A percentile compares a stretch with the other conserved stretches of the same genome.
Evolutionary conservation across 2,113 vertebrate species (phyloP).

Genomic region (Pristiophorus japonicus): DNA sequence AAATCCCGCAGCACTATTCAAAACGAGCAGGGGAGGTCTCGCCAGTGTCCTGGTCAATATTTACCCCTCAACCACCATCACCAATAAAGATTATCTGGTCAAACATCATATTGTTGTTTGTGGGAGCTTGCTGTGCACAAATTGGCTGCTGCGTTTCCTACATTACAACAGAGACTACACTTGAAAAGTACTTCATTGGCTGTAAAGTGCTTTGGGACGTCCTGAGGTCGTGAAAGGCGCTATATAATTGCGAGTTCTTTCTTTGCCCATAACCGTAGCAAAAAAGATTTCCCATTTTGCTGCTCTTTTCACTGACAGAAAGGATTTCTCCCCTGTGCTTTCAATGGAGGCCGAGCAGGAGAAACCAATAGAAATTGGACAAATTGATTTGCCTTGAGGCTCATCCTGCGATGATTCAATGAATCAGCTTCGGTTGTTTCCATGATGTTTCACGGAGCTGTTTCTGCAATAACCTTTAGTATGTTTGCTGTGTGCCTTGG

Average conservation of each 20-base stretch:
- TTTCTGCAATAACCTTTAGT: not conserved
- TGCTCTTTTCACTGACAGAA: not conserved
- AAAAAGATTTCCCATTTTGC: not conserved
- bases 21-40: not conserved
- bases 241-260: not conserved
- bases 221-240: not conserved
- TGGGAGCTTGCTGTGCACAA: too few species aligned
- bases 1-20: not conserved
- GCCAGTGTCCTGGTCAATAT: not conserved
- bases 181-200: not conserved
- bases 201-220: not conserved
- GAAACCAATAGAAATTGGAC: not conserved
- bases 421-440: not conserved
- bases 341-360: not conserved
- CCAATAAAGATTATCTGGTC: not conserved
- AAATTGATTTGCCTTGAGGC: not conserved
- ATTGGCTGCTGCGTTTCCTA: too few species aligned
- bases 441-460: not conserved
- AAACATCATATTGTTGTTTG: not conserved
- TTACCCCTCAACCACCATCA: not conserved
- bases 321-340: not conserved
- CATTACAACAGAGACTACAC: not conserved
- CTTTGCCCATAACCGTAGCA: not conserved
- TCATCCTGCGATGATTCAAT: not conserved
- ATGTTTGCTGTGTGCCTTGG: not conserved